Base-by-base conservation (phyloP, 2,888 invertebrate species). In the Branchinecta sandiegonensis region DNA sequence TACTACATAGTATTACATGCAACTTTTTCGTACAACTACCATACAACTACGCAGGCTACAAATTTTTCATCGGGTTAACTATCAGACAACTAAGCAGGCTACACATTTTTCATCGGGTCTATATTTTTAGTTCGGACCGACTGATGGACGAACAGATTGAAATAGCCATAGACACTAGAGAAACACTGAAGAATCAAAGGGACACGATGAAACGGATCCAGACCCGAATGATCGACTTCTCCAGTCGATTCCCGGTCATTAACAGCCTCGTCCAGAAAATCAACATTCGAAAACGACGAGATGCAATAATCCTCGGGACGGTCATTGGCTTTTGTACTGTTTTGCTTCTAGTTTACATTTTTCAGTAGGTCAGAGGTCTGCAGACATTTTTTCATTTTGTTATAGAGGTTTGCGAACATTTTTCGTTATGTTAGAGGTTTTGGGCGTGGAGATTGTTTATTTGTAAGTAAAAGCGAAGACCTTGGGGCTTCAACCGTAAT, bases 111-210 rank as follows among this genome's bases (percentile, higher is more conserved):
- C 23, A 23, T 23, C 23, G 3, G 23, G 8, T 56, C 9, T 56
- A 1, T 71, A 71, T 74, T 81, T 82, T 47, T 80, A 95, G 94
- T 78, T 94, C 96, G 0, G 93, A 93, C 77, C 85, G 90, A 72
- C 79, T 97, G 76, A 84, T 97, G 14, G 95, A 95, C 76, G 96
- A 97, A 76, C 97, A 99, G 80, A 95, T 97, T 73, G 89, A 89
- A 76, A 94, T 99, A 77, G 97, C 97, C 68, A 89, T 97, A 82
- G 93, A 95, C 76, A 94, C 97, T 6, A 87, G 94, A 74, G 97
- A 99, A 73, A 92, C 94, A 78, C 82, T 99, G 73, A 83, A 88
- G 63, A 85, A 86, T 13, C 97, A 99, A 78, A 83, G 94, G 68
- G 88, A 89, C 72, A 85, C 90, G 12, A 89, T 99, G 76, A 91